Evolutionary conservation across 2,888 invertebrate species (phyloP), one percentile per base, ranked within the genome.

Genomic region (Lasioglossum oenotherae): DNA sequence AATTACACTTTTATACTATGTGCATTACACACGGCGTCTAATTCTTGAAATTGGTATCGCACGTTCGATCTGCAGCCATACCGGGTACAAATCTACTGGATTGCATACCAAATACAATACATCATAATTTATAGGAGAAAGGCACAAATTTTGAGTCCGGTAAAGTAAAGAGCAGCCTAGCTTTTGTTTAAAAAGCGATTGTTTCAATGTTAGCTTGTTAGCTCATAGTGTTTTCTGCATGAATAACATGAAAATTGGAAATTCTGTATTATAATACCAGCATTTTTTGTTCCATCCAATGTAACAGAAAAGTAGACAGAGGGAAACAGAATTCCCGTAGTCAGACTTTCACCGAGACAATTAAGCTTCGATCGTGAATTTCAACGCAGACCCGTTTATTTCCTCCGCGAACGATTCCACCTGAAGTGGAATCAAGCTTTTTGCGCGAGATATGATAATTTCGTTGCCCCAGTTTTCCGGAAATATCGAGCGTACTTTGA

Each of bases 401-500:
- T 69, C 67, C 75, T 14, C 46, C 14, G 14, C 6, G 75, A 79
- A 41, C 67, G 27, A 23, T 53, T 49, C 23, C 46, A n/a, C n/a
- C 41, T 14, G 16, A 71, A 53, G 49, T 46, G 60, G 72, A 64
- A 75, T 72, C 71, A 35, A 27, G 74, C 27, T 69, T 19, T 84
- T 76, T 41, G 38, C 44, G 23, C 64, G 31, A 57, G 76, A 77
- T 83, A 83, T 83, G 83, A 79, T 80, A 79, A 85, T 85, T 85
- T 60, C 79, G 80, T 31, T 72, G 77, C 8, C 77, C 85, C 75
- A 80, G 80, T 84, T 85, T 44, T 12, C 41, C 27, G 77, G 53
- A 73, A 73, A 67, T 75, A 75, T 38, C 38, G 46, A 76, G 6
- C 69, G 49, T 75, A 60, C 67, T 49, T 77, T 74, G 83, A 75